phyloP scores from a whole-genome alignment of 2,797 vertebrate species.

The Propithecus perrieri region DNA sequence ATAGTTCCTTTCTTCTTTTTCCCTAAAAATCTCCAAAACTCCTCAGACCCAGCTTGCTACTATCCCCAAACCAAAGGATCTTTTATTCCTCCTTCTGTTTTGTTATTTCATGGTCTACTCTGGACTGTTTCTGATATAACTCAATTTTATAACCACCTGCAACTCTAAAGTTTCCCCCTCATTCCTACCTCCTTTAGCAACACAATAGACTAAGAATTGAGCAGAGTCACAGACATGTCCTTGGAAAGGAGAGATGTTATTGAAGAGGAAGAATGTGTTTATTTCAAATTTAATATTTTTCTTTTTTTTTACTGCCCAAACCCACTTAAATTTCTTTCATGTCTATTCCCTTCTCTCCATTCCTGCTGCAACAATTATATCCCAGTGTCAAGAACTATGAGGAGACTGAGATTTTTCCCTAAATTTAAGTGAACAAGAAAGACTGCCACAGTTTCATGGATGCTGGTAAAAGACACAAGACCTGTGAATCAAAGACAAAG shows the following conservation, averaged over 20 bases:
- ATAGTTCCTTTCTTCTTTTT: neutral
- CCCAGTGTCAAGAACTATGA: neutral
- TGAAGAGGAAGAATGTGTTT: constrained; percentile 11
- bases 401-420: neutral
- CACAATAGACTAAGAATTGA: neutral
- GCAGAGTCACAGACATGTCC: neutral
- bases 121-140: neutral
- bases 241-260: neutral
- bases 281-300: neutral
- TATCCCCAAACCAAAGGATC: neutral
- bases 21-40: neutral
- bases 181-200: neutral
- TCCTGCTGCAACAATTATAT: neutral
- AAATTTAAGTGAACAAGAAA: neutral
- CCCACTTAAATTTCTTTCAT: neutral
- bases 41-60: neutral
- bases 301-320: neutral
- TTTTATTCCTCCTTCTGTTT: neutral
- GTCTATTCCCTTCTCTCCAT: neutral
- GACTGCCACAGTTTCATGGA: neutral
- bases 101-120: neutral
- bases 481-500: neutral
- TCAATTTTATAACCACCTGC: neutral
- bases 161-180: neutral
- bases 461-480: constrained; percentile 3